phyloP scores from a whole-genome alignment of 1,140 invertebrate species.

The Tribolium castaneum region DNA sequence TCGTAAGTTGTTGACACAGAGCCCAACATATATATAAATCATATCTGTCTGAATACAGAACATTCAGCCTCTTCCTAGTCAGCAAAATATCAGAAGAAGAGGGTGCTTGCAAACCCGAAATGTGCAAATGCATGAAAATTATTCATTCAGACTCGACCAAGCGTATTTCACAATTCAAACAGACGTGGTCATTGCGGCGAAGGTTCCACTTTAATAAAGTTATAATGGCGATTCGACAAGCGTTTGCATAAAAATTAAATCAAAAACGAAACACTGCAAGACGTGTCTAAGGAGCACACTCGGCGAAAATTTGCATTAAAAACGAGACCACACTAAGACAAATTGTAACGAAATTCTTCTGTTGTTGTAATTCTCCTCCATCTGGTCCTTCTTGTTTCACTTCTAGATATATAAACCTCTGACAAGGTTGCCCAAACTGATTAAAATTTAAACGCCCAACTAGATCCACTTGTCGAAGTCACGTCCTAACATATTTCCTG shows the following conservation, averaged over 20 bases:
- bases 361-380: constrained; percentile 18
- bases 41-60: constrained; percentile 40
- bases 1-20: constrained; percentile 39
- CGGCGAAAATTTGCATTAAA: background rate
- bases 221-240: constrained; percentile 6
- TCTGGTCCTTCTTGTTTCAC: constrained; percentile 20
- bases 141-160: constrained; percentile 37
- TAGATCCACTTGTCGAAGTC: constrained; percentile 17
- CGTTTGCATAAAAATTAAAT: background rate
- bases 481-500: constrained; percentile 10
- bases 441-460: constrained; percentile 23
- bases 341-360: constrained; percentile 6
- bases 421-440: constrained; percentile 9
- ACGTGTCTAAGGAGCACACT: too few relatives aligned
- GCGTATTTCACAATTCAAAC: constrained; percentile 33
- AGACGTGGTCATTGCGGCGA: constrained; percentile 21
- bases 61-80: constrained; percentile 32
- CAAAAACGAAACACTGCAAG: background rate
- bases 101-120: constrained; percentile 30
- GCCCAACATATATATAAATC: constrained; percentile 38
- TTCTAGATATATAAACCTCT: constrained; percentile 17
- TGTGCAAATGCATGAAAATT: constrained; percentile 44
- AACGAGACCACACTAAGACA: background rate
- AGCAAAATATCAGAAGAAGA: constrained; percentile 32
- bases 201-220: constrained; percentile 28